Base-by-base conservation (phyloP, 1,140 invertebrate species). In the Alviniconcha marisindica region DNA sequence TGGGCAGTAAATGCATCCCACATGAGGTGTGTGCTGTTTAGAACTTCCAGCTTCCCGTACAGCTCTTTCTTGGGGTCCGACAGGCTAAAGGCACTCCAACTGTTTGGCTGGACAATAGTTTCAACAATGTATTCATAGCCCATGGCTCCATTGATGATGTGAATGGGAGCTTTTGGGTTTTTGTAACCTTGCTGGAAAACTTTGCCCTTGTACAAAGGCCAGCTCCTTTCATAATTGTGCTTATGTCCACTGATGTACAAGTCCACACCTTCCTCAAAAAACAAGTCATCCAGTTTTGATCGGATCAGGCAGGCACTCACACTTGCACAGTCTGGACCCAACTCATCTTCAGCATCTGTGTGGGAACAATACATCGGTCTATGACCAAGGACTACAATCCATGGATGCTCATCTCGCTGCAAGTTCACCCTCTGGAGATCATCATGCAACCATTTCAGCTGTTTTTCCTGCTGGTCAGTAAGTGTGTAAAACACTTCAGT, bases 171-270 rank as follows among this genome's bases (percentile, higher is more conserved):
- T 76, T 77, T 82, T 0, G 91, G 89, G 78, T 92, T 84, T 21
- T 85, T 85, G 84, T 90, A 89, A 71, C 88, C 85, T 12, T 86
- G 86, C 33, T 87, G 85, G 2, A 88, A 73, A 31, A 96, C 96
- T 84, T 95, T 95, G 84, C 95, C 95, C 92, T 99, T 95, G 92
- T 98, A 99, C 60, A 99, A 95, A 0, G 98, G 98, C 96, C 96
- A 99, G 81, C 98, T 94, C 56, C 98, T 94, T 94, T 99, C 97
- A 92, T 99, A 99, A 36, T 96, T 96, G 93, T 99, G 98, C 92
- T 99, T 97, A 93, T 99, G 98, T 0, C 97, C 98, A 97, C 97
- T 98, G n/a, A 99, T 94, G 91, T 96, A 95, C 74, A 99, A 92
- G 94, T 99, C 98, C 28, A 99, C 98, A 73, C 97, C 97, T 91